Base-by-base conservation (phyloP, 2,113 vertebrate species). In the Nerophis lumbriciformis region DNA sequence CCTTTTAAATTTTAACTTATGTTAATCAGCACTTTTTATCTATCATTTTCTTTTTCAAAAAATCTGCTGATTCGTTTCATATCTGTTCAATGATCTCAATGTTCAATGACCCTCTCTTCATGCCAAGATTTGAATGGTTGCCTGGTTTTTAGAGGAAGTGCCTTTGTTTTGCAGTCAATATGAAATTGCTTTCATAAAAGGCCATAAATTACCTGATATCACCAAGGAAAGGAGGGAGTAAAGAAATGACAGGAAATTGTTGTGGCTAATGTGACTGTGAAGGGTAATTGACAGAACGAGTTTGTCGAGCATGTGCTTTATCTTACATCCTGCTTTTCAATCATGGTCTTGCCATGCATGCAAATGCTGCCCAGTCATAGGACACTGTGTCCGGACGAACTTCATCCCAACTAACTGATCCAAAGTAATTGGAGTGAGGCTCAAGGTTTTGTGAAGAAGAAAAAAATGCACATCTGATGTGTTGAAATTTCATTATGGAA, bases 221-320 rank as follows among this genome's bases (percentile, higher is more conserved):
- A 57, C 5, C 55, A 21, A 57, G 39, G 39, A 21, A 57, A 11
- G 38, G 16, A 38, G 55, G 3, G 53, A 16, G 0, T 6, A 38
- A 6, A 11, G 63, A 64, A 63, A 73, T 54, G 19, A 36, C 58
- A 51, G 13, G 56, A 11, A 50, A 58, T 60, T 68, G 65, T 61
- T 59, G 58, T 47, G 55, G 65, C 63, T 66, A 73, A 73, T 85
- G 75, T 80, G 73, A 79, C 66, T 74, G 65, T 78, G 78, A 88
- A 83, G 71, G 77, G 69, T 81, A 83, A 83, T 78, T 81, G 69
- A 67, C 69, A 66, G 54, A 59, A 53, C 75, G 61, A 57, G 61
- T 74, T 65, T 82, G 63, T 74, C 51, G 66, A 59, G 62, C 63
- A 73, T 80, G 73, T 58, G 56, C 67, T 57, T 69, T 71, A 68